Base-by-base conservation (phyloP, 2,888 invertebrate species). In the Lochmaea capreae region DNA sequence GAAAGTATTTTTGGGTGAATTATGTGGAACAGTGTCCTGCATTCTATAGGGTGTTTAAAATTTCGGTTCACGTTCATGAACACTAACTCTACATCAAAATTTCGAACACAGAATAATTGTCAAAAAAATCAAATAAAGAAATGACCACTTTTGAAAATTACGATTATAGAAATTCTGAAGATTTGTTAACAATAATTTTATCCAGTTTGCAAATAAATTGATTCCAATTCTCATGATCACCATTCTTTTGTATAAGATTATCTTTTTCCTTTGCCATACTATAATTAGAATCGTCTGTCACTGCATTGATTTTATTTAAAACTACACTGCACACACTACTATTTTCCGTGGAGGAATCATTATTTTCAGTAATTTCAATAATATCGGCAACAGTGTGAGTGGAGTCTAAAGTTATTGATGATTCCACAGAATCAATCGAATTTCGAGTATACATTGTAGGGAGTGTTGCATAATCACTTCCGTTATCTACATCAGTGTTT, bases 121-220 rank as follows among this genome's bases (percentile, higher is more conserved):
- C n/a, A n/a, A 5, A 33, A 33, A 33, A 33, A 33, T 33, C 26
- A 3, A 3, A 33, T 33, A 4, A 33, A 33, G 5, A 33, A 4
- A 33, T 3, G 0, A 33, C 2, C 22, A 33, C 26, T 33, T 33
- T 33, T 33, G 5, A 33, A 33, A 33, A 33, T 33, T 33, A 33
- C 26, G 5, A 33, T 83, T 85, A 89, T 71, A 89, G 87, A 80
- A 89, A 88, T 80, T 89, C 88, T 18, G 86, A 88, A 65, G 82
- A 84, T 82, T 88, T 87, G 75, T 83, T 87, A 77, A 88, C 88
- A 67, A 89, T 85, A 73, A 90, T 89, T 26, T 86, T 86, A 77
- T 89, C 89, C 46, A 90, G 83, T 76, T 89, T 87, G 1, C 84
- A 76, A 49, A 90, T 81, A 80, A 90, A 90, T 61, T 85, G 83